Conservation (phyloP, 2,113 vertebrate genomes). For the Saccopteryx bilineata region DNA sequence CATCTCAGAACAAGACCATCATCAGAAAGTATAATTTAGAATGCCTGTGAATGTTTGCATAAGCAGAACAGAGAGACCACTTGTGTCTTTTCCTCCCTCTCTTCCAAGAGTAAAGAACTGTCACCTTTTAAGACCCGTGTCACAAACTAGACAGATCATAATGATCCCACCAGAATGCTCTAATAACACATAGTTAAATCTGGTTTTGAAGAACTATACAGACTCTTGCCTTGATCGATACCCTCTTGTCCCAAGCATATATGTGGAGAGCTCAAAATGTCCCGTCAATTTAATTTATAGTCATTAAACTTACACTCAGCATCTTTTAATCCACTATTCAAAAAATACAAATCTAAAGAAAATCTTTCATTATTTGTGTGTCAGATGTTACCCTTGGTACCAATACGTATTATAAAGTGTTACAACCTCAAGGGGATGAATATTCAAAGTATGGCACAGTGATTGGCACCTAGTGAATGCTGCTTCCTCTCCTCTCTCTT, state of each 20-base stretch:
- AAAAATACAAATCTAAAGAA: neutral
- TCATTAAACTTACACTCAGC: neutral
- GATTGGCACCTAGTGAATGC: neutral
- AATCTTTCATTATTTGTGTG: neutral
- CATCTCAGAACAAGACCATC: neutral
- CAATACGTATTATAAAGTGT: neutral
- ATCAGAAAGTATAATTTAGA: neutral
- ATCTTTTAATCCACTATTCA: neutral
- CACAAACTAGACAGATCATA: neutral
- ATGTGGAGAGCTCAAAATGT: neutral
- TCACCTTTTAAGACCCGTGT: neutral
- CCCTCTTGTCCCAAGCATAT: neutral
- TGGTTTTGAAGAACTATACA: neutral
- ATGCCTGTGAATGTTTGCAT: neutral
- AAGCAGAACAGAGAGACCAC: neutral
- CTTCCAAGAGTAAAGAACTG: neutral
- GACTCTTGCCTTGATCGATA: neutral
- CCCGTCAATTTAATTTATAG: neutral
- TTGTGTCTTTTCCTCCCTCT: neutral
- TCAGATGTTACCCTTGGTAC: neutral
- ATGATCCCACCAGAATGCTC: neutral
- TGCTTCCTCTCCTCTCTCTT: neutral
- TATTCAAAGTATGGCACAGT: neutral
- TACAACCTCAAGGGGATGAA: neutral
- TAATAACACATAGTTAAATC: neutral